Conservation (phyloP, 2,113 vertebrate species). For the Ibidorhyncha struthersii region DNA sequence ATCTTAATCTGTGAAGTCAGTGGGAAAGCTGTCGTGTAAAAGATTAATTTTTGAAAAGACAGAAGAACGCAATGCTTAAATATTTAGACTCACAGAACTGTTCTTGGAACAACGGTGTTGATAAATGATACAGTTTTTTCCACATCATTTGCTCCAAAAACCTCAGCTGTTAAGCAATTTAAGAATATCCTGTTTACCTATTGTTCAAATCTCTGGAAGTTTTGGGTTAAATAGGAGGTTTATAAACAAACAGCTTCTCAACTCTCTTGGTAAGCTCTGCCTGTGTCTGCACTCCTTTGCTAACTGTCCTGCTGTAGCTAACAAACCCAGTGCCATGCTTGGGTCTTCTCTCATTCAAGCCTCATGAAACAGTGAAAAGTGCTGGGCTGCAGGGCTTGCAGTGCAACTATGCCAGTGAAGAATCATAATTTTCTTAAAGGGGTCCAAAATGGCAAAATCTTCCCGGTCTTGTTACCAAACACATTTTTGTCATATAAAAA, state of each 20-base stretch:
- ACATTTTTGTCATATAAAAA: neutral
- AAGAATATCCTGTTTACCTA: neutral
- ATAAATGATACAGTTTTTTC: neutral
- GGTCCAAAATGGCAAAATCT: neutral
- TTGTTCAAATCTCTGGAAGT: neutral
- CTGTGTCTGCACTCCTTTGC: neutral
- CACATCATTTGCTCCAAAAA: neutral
- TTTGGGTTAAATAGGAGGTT: neutral
- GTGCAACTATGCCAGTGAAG: neutral
- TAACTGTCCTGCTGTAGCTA: neutral
- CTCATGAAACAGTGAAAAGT: rapidly evolving
- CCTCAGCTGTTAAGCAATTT: neutral
- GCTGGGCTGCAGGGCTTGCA: neutral
- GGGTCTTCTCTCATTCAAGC: neutral
- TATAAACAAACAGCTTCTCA: neutral
- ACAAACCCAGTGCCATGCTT: neutral
- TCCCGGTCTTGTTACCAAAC: neutral
- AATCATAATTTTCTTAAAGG: neutral
- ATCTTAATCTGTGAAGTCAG: neutral
- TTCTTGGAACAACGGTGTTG: neutral
- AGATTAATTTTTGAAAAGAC: neutral
- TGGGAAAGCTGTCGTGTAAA: neutral
- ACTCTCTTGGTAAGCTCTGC: neutral
- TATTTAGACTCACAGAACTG: neutral
- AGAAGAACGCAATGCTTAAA: neutral